Evolutionary conservation across 2,888 invertebrate species (phyloP).

Genomic region (Orgyia antiqua): DNA sequence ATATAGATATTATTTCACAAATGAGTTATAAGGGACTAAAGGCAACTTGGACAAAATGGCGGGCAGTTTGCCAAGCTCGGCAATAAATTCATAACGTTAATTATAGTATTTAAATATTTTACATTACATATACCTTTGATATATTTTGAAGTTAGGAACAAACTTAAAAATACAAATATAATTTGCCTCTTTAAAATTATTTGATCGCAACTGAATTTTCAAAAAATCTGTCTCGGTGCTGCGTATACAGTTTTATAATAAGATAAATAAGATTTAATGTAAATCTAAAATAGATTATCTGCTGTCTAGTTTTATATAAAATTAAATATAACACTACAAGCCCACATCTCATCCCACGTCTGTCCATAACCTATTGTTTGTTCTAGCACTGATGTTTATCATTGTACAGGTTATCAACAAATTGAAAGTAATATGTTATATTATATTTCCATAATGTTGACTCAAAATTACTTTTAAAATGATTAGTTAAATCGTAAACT

Average conservation of each 20-base stretch:
- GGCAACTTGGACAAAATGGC: constrained; percentile 34
- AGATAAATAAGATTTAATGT: no score
- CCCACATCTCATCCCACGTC: constrained; percentile 8
- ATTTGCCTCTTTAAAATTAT: no score
- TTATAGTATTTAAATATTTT: constrained; percentile 4
- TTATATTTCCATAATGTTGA: constrained; percentile 23
- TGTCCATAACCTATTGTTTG: constrained; percentile 23
- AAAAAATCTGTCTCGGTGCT: no score
- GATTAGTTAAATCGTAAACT: no score
- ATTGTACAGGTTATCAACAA: constrained; percentile 23
- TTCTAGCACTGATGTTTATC: constrained; percentile 25
- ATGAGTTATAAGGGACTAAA: constrained; percentile 44
- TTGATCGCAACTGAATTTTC: no score
- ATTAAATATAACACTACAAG: neutral
- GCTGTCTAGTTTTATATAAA: neutral
- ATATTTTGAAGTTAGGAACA: no score
- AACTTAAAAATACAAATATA: no score
- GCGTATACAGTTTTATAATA: no score
- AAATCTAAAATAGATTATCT: no score
- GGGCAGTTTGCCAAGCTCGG: constrained; percentile 7
- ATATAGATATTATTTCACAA: constrained; percentile 57
- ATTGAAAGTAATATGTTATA: constrained; percentile 22
- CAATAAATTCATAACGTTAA: constrained; percentile 10
- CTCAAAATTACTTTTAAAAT: constrained; percentile 12
- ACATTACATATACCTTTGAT: no score